These are phyloP conservation scores for Teleogryllus oceanicus DNA, from an alignment of 2,888 invertebrate species.

Conservation along the genomic window DNA sequence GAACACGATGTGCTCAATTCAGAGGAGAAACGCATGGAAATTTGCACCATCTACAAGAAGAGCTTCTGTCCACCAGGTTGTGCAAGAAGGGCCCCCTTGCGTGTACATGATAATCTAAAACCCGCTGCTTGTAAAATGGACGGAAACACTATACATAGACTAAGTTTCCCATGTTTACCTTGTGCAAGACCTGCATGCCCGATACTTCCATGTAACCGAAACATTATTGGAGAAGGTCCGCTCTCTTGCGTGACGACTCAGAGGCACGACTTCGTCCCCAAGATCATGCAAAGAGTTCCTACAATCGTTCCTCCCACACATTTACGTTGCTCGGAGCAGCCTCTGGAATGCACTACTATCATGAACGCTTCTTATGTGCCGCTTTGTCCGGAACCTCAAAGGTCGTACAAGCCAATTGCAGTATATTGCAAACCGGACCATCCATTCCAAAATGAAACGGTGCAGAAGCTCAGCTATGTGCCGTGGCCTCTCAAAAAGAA, in stretches of 20 bases:
- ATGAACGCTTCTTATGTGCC: neutral
- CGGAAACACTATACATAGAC: too few relatives aligned
- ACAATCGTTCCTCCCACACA: neutral
- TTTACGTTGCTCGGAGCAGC: neutral
- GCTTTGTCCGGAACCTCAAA: neutral
- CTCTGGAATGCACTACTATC: neutral
- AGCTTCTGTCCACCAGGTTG: too few relatives aligned
- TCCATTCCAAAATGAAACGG: neutral
- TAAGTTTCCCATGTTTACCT: too few relatives aligned
- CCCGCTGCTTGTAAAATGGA: too few relatives aligned
- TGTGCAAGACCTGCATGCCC: neutral
- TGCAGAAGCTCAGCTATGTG: neutral
- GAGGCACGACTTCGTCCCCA: conserved; percentile 3
- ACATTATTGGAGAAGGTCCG: neutral
- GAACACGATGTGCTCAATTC: too few relatives aligned
- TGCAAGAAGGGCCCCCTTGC: too few relatives aligned
- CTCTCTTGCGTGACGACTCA: neutral
- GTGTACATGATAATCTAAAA: too few relatives aligned
- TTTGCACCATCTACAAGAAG: too few relatives aligned
- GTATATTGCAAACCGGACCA: neutral
- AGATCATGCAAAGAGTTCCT: neutral
- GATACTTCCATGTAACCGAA: neutral
- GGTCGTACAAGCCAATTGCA: neutral
- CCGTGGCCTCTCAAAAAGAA: neutral
- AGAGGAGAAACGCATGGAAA: too few relatives aligned